Conservation (phyloP, 1,140 invertebrate genomes). For the Micrasema longulum region DNA sequence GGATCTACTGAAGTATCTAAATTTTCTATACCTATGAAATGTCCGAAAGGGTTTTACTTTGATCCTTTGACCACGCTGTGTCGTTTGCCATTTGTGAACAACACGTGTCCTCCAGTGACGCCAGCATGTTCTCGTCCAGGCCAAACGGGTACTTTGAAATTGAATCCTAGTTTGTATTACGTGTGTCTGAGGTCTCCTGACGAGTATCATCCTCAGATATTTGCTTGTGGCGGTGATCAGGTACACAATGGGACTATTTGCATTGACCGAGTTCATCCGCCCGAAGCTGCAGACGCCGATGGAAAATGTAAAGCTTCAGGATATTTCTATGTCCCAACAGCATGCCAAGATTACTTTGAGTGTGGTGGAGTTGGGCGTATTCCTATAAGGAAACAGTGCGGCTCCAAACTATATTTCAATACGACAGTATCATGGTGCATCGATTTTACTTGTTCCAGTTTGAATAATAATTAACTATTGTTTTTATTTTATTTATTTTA, state of each 20-base stretch:
- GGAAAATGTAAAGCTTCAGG: conserved; percentile 16
- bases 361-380: neutral
- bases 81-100: conserved; percentile 1
- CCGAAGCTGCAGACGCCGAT: neutral
- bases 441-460: conserved; percentile 10
- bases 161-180: conserved; percentile 37
- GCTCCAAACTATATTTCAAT: conserved; percentile 3
- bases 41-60: conserved; percentile 23
- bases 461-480: neutral
- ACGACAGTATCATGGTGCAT: neutral
- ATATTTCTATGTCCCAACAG: neutral
- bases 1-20: neutral
- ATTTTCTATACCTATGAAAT: conserved; percentile 3
- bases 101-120: neutral
- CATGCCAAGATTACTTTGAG: neutral
- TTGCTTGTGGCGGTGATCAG: conserved; percentile 25
- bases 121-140: conserved; percentile 6
- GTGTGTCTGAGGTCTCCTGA: conserved; percentile 18
- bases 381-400: neutral
- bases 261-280: neutral
- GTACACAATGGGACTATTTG: conserved; percentile 12
- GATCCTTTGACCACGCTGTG: conserved; percentile 32
- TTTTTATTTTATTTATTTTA: no score
- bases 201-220: conserved; percentile 26
- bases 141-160: neutral